phyloP scores from a whole-genome alignment of 35 echinoderm and acorn worm genomes.

The Anneissia japonica region DNA sequence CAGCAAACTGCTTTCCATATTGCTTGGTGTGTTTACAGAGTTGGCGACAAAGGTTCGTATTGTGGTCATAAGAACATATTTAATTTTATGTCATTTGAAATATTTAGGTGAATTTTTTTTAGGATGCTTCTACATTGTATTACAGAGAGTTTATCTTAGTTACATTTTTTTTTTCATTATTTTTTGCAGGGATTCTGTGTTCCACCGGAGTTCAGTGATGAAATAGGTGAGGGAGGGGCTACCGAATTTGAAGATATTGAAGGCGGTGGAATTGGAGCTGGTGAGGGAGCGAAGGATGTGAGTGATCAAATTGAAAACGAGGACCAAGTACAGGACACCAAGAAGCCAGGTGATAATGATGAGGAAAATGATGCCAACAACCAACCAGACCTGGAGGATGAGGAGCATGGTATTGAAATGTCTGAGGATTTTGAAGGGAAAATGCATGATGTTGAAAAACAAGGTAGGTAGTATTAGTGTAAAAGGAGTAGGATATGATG shows the following conservation, averaged over 20 bases:
- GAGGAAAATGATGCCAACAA: conserved; percentile 34
- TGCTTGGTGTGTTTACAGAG: conserved; percentile 84
- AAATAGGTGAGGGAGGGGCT: conserved; percentile 71
- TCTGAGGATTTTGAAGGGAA: conserved; percentile 99
- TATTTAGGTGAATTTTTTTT: not conserved
- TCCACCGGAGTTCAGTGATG: conserved; percentile 85
- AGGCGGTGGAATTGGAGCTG: conserved; percentile 87
- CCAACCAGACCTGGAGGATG: conserved; percentile 72
- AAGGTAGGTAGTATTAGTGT: conserved; percentile 52
- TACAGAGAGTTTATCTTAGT: not conserved
- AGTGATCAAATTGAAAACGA: conserved; percentile 99
- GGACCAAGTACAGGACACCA: conserved; percentile 93
- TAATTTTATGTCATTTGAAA: not conserved
- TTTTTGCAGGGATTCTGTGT: conserved; percentile 75
- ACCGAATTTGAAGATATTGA: conserved; percentile 92
- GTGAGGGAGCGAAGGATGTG: conserved; percentile 91
- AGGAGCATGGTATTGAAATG: conserved; percentile 98
- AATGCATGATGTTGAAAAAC: conserved; percentile 73
- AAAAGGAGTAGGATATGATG: too few relatives aligned
- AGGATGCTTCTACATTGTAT: not conserved
- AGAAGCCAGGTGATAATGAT: conserved; percentile 46
- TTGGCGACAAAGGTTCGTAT: conserved; percentile 73
- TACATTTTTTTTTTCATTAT: not conserved
- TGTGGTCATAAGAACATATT: too few relatives aligned
- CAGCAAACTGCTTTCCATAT: conserved; percentile 70